phyloP scores from a whole-genome alignment of 2,113 vertebrate genomes.

The Delphinapterus leucas region DNA sequence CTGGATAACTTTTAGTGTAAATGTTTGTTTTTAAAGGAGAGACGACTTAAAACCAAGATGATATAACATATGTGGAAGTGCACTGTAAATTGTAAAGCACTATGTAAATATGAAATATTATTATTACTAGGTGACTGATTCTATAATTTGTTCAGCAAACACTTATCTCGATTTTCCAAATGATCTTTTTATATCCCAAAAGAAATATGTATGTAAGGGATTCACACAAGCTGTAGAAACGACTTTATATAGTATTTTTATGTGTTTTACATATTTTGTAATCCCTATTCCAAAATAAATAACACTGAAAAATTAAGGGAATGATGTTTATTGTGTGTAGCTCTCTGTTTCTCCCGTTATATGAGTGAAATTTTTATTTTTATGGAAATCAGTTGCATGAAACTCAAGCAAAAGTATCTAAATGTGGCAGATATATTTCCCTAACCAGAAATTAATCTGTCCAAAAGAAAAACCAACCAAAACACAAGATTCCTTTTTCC shows the following conservation, averaged over 20 bases:
- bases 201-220: neutral
- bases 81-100: neutral
- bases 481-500: constrained; percentile 20
- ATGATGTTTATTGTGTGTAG: constrained; percentile 49
- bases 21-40: neutral
- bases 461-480: constrained; percentile 31
- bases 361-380: constrained; percentile 66
- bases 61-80: neutral
- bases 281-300: constrained; percentile 58
- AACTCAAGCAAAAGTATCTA: constrained; percentile 47
- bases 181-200: constrained; percentile 33
- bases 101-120: constrained; percentile 31
- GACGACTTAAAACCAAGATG: neutral
- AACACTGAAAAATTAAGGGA: constrained; percentile 57
- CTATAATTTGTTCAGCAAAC: constrained; percentile 38
- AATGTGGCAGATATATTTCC: constrained; percentile 47
- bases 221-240: constrained; percentile 23
- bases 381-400: constrained; percentile 57
- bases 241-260: constrained; percentile 51
- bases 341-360: constrained; percentile 19
- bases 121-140: neutral
- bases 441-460: constrained; percentile 49
- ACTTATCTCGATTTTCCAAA: constrained; percentile 52
- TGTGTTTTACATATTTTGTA: constrained; percentile 42
- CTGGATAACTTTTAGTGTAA: neutral